A percentile compares a stretch with the other conserved stretches of the same genome.
These are phyloP conservation scores for Columba guinea DNA, from an alignment of 2,797 vertebrate species.

Conservation along the genomic window DNA sequence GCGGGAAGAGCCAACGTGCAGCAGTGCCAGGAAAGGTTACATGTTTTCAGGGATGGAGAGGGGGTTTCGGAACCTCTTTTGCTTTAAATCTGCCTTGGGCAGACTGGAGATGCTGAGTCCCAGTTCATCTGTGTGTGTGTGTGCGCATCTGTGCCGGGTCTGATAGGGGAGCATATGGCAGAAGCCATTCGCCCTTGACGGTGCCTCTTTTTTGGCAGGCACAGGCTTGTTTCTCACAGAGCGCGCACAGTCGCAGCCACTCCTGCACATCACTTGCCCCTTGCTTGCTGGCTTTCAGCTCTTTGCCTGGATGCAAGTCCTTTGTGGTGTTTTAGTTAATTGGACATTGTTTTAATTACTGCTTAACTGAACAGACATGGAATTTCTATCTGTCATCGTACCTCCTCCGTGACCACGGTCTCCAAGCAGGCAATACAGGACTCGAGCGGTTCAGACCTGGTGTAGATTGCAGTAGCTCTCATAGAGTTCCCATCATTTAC, in stretches of 20 bases:
- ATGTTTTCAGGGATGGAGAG: neutral
- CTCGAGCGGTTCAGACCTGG: neutral
- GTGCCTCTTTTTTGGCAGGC: constrained; percentile 54
- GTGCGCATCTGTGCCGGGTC: neutral
- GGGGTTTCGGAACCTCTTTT: neutral
- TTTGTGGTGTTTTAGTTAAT: constrained; percentile 48
- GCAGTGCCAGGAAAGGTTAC: neutral
- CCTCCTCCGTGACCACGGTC: rapidly evolving
- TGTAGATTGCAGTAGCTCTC: neutral
- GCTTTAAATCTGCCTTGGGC: constrained; percentile 19
- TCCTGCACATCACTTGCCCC: neutral
- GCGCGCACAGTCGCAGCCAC: neutral
- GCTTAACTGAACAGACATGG: neutral
- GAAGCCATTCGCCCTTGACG: constrained; percentile 1
- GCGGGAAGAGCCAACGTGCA: neutral
- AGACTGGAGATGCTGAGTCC: neutral
- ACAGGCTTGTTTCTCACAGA: neutral
- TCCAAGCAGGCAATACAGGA: neutral
- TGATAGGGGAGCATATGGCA: constrained; percentile 48
- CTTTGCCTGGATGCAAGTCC: neutral
- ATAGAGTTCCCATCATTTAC: neutral
- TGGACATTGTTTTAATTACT: constrained; percentile 48
- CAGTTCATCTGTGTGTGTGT: neutral
- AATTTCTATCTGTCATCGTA: neutral
- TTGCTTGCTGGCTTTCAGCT: neutral